Evolutionary conservation across 2,113 vertebrate species (phyloP).

Genomic region (Galeopterus variegatus): DNA sequence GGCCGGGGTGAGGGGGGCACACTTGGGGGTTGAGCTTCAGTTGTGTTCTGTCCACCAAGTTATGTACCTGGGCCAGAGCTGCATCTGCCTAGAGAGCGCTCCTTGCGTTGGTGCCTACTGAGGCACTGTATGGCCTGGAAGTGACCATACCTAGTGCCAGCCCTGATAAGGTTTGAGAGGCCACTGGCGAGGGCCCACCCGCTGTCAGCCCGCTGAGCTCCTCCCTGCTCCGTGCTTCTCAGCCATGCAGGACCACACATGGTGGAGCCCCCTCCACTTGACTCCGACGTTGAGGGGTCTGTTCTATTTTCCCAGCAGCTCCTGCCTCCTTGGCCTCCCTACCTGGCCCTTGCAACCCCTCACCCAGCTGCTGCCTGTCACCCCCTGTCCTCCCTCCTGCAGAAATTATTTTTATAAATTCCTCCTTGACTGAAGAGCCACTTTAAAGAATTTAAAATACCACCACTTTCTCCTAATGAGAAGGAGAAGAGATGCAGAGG

Average conservation of each 20-base stretch:
- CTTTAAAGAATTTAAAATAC: constrained; percentile 76
- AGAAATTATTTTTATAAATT: constrained; percentile 86
- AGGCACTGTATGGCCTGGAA: background rate
- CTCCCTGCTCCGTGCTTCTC: background rate
- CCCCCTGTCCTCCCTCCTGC: constrained; percentile 43
- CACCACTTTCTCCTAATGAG: constrained; percentile 78
- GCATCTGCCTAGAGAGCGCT: background rate
- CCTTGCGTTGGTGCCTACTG: background rate
- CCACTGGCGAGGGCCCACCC: too few species aligned
- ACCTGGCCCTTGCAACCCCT: background rate
- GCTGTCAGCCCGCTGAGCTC: background rate
- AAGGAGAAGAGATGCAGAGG: constrained; percentile 58
- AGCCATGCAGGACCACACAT: rapidly evolving
- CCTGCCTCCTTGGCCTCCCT: constrained; percentile 46
- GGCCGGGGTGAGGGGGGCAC: background rate
- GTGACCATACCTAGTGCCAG: background rate
- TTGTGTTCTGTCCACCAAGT: too few species aligned
- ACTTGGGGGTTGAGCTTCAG: background rate
- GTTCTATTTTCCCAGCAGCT: constrained; percentile 60
- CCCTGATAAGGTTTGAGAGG: background rate
- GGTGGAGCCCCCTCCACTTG: constrained; percentile 55
- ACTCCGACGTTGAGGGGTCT: constrained; percentile 43
- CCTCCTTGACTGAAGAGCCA: constrained; percentile 85
- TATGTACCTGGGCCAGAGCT: background rate
- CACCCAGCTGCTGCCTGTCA: constrained; percentile 47